These are phyloP conservation scores for Rutpela maculata DNA, from an alignment of 2,888 invertebrate species.

Conservation along the genomic window DNA sequence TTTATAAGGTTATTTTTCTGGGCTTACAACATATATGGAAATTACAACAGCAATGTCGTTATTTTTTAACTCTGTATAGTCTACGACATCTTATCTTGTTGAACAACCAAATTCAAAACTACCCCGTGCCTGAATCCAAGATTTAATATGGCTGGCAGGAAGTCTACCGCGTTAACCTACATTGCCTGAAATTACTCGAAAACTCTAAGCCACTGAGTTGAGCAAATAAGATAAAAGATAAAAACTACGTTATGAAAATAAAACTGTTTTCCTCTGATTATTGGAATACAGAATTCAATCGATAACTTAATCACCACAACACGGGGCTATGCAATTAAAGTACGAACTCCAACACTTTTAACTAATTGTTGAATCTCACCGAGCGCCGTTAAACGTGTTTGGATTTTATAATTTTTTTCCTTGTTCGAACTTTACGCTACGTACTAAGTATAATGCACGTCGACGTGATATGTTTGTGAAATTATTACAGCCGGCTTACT, in stretches of 20 bases:
- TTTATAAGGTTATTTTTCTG: too few relatives aligned
- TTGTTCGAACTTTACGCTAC: constrained; percentile 12
- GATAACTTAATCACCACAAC: constrained; percentile 3
- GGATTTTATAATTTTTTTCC: constrained; percentile 41
- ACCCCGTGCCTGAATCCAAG: constrained; percentile 1
- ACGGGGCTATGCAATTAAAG: background rate
- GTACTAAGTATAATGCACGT: background rate
- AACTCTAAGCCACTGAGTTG: constrained; percentile 34
- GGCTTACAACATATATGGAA: too few relatives aligned
- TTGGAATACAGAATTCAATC: background rate
- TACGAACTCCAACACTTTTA: constrained; percentile 32
- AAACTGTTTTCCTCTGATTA: background rate
- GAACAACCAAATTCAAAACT: background rate
- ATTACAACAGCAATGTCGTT: too few relatives aligned
- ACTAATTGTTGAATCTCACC: constrained; percentile 39
- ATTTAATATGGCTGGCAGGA: background rate
- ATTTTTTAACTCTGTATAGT: too few relatives aligned
- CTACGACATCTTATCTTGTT: background rate
- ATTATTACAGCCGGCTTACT: background rate
- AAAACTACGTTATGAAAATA: background rate
- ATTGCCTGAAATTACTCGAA: constrained; percentile 3
- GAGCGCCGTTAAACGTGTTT: constrained; percentile 44
- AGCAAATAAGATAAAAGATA: background rate
- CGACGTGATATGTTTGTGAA: background rate
- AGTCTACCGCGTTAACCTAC: constrained; percentile 16